Evolutionary conservation across 2,888 invertebrate genomes (phyloP).

Genomic region (Xylocampa areola): DNA sequence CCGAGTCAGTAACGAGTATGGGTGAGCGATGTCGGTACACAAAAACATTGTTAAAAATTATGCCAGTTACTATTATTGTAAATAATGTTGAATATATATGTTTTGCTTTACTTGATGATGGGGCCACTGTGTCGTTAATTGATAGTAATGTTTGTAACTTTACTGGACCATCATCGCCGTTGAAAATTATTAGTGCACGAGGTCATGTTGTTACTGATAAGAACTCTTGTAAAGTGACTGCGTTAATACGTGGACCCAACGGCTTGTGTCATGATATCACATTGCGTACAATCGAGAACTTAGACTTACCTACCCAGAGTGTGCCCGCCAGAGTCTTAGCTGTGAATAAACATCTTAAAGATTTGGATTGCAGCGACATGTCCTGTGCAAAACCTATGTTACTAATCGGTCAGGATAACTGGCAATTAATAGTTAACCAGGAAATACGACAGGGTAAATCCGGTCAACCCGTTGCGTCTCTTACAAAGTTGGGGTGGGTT

Average conservation of each 20-base stretch:
- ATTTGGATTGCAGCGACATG: too few relatives aligned
- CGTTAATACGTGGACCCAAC: too few relatives aligned
- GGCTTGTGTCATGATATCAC: too few relatives aligned
- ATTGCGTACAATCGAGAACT: too few relatives aligned
- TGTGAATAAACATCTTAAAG: too few relatives aligned
- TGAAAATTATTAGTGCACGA: slow-evolving; percentile 1
- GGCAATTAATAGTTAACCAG: background rate
- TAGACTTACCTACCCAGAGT: too few relatives aligned
- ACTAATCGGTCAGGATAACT: too few relatives aligned
- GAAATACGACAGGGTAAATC: background rate
- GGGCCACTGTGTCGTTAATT: slow-evolving; percentile 1
- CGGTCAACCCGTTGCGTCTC: slow-evolving; percentile 3
- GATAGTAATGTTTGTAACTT: too few relatives aligned
- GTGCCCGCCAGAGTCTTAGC: too few relatives aligned
- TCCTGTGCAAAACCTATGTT: too few relatives aligned
- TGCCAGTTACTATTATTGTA: background rate
- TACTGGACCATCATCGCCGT: background rate
- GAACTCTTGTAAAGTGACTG: background rate
- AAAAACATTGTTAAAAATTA: background rate
- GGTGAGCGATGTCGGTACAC: background rate
- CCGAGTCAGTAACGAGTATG: slow-evolving; percentile 2
- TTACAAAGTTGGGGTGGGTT: background rate
- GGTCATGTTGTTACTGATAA: background rate
- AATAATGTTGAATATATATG: background rate
- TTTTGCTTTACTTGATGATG: background rate